Conservation (phyloP, 2,113 vertebrate species). For the Elephantulus edwardii region DNA sequence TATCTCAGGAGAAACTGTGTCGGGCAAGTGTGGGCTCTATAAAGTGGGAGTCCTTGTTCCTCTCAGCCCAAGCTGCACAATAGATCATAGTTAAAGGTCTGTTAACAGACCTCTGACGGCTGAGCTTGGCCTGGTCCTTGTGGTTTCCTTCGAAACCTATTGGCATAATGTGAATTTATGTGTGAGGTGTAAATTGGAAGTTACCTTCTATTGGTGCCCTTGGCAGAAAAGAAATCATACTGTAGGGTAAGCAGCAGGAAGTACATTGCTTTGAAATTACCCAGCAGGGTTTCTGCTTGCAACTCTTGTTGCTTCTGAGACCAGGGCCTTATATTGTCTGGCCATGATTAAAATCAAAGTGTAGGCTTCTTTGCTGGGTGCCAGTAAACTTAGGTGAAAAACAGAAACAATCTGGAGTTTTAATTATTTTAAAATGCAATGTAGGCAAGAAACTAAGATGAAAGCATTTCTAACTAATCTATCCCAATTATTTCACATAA, state of each 20-base stretch:
- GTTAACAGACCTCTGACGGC: conserved; percentile 88
- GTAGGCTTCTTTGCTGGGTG: conserved; percentile 84
- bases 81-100: conserved; percentile 88
- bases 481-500: conserved; percentile 86
- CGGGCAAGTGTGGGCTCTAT: conserved; percentile 78
- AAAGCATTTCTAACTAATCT: conserved; percentile 86
- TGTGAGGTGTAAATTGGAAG: conserved; percentile 88
- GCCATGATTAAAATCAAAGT: conserved; percentile 88
- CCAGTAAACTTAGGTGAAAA: conserved; percentile 87
- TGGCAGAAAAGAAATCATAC: conserved; percentile 85
- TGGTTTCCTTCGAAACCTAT: conserved; percentile 84
- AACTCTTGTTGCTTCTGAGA: conserved; percentile 78
- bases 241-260: conserved; percentile 86
- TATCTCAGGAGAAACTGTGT: conserved; percentile 83
- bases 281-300: conserved; percentile 82
- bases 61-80: conserved; percentile 80
- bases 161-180: conserved; percentile 88
- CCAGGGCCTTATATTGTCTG: conserved; percentile 83
- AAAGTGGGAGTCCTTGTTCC: conserved; percentile 80
- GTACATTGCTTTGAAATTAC: conserved; percentile 89
- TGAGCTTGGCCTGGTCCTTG: conserved; percentile 81
- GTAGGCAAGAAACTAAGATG: conserved; percentile 83
- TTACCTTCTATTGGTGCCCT: conserved; percentile 80
- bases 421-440: conserved; percentile 86
- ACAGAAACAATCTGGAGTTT: conserved; percentile 86